These are phyloP conservation scores for Eidolon helvum DNA, from an alignment of 2,113 vertebrate species.

Conservation along the genomic window DNA sequence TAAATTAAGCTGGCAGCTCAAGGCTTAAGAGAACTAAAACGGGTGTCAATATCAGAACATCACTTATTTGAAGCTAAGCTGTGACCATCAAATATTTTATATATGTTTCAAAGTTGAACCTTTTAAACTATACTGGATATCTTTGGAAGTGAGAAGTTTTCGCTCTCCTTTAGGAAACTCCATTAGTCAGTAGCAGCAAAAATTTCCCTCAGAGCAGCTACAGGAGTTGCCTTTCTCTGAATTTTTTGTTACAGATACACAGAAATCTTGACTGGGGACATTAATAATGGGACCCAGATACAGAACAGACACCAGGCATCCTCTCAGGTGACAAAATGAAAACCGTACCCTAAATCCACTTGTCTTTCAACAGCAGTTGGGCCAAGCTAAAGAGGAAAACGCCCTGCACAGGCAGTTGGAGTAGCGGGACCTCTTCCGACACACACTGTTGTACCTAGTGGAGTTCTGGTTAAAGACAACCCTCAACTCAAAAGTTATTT, in stretches of 20 bases:
- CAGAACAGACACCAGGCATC: neutral
- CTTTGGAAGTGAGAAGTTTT: neutral
- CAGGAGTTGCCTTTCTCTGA: neutral
- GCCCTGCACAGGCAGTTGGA: fast-evolving
- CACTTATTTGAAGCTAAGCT: neutral
- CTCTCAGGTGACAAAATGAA: neutral
- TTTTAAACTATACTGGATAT: neutral
- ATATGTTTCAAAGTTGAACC: neutral
- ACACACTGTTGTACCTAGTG: fast-evolving
- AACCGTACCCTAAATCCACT: fast-evolving
- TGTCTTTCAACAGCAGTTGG: neutral
- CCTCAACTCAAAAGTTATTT: neutral
- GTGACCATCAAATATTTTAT: neutral
- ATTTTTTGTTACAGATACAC: neutral
- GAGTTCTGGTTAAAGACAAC: neutral
- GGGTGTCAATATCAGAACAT: too few relatives aligned
- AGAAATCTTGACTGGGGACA: neutral
- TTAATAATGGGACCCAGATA: neutral
- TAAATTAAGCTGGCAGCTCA: neutral
- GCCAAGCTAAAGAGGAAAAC: neutral
- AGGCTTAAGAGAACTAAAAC: neutral
- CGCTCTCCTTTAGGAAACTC: neutral
- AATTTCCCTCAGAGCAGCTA: neutral
- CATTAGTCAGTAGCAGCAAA: neutral
- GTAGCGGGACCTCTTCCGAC: neutral